Base-by-base conservation (phyloP, 2,797 vertebrate genomes). In the Rachycentron canadum region DNA sequence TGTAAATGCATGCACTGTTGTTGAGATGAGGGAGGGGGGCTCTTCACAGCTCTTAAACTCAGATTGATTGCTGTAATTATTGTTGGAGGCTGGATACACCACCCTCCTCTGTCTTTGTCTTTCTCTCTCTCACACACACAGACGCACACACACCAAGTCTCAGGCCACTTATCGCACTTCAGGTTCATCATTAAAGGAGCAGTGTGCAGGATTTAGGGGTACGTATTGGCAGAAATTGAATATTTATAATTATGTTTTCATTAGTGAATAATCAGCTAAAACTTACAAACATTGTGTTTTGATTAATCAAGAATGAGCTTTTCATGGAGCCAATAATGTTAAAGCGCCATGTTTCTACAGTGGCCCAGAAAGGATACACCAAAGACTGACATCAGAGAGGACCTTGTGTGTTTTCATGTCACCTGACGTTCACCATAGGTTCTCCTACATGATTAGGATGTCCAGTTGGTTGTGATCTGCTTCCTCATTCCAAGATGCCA, bases 11-110 rank as follows among this genome's bases (percentile, higher is more conserved):
- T 45, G 58, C 30, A 52, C 53, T 63, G 66, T 21, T 67, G 62
- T 81, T 9, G 10, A 43, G 58, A 74, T 52, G 74, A 56, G 71
- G 25, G 52, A 72, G 25, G 52, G 40, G 71, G 68, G 28, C n/a
- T 80, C 60, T 66, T 83, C 77, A 82, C 79, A 60, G n/a, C 69
- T 88, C 78, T 74, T 87, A 62, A 76, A 79, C 59, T 62, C 73
- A 59, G 60, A 74, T 45, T 77, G 68, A 84, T 71, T 32, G 59
- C 58, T 0, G 5, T 21, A 40, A 78, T 69, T 60, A 65, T 62
- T 78, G 76, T 73, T 4, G 0, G 19, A 64, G 26, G 40, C 30
- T 47, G 16, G 38, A 67, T 49, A 55, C 47, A 21, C 25, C 38
- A 1, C 52, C 23, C 17, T 19, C 7, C 43, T 74, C 25, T 1